Conservation (phyloP, 2,888 invertebrate species). For the Mythimna lalbum region DNA sequence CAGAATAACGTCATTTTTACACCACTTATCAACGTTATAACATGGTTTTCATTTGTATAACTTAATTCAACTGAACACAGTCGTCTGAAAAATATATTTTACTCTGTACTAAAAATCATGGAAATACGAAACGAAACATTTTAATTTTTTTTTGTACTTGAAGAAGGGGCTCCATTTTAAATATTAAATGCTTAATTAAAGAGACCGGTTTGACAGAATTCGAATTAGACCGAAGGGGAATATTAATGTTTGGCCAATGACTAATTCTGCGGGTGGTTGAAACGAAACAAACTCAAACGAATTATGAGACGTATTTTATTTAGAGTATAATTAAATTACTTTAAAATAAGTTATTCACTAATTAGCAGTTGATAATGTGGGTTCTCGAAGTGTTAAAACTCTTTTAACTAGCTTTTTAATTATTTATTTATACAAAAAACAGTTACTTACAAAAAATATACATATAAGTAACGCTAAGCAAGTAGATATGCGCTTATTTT, state of each 20-base stretch:
- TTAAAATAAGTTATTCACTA: conserved; percentile 27
- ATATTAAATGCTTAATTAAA: conserved; percentile 24
- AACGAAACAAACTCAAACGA: conserved; percentile 32
- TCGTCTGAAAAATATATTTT: neutral
- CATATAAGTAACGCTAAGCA: conserved; percentile 31
- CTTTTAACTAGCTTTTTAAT: conserved; percentile 17
- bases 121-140: neutral
- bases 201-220: conserved; percentile 24
- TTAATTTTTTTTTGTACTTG: neutral
- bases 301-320: conserved; percentile 20
- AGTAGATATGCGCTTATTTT: conserved; percentile 53
- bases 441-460: conserved; percentile 20
- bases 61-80: neutral
- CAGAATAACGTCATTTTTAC: neutral
- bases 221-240: conserved; percentile 19
- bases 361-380: conserved; percentile 42
- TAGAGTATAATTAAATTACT: conserved; percentile 7
- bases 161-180: conserved; percentile 22
- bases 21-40: neutral
- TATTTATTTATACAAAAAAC: conserved; percentile 19
- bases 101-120: neutral
- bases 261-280: conserved; percentile 6
- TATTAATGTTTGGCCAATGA: conserved; percentile 24
- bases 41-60: neutral
- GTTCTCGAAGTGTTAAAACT: conserved; percentile 18